Conservation (phyloP, 2,888 invertebrate species). For the Ischnura elegans region DNA sequence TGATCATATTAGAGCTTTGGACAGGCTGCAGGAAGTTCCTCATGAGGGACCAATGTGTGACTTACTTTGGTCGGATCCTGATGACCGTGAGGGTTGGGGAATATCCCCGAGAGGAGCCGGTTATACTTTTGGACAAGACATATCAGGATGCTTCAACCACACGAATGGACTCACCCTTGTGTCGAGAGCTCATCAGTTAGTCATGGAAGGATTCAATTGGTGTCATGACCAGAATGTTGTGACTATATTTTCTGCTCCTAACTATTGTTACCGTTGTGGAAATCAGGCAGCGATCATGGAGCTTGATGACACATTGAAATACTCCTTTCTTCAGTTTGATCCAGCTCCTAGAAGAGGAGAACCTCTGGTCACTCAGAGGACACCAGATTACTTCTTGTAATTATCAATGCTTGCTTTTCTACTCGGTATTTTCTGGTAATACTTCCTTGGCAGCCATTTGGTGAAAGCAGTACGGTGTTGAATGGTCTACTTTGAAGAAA, state of each 20-base stretch:
- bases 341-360: conserved; percentile 45
- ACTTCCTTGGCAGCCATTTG: neutral
- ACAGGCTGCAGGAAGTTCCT: conserved; percentile 83
- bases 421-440: neutral
- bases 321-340: conserved; percentile 61
- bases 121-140: conserved; percentile 83
- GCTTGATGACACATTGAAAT: conserved; percentile 76
- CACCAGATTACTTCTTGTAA: conserved; percentile 58
- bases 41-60: conserved; percentile 84
- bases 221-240: conserved; percentile 83
- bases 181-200: conserved; percentile 83
- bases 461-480: neutral
- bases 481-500: neutral
- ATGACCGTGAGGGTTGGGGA: conserved; percentile 78
- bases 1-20: conserved; percentile 83
- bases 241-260: conserved; percentile 84
- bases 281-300: conserved; percentile 84
- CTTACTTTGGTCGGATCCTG: conserved; percentile 84
- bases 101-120: conserved; percentile 84
- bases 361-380: conserved; percentile 38
- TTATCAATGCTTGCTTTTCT: neutral
- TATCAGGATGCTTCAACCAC: conserved; percentile 81
- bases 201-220: conserved; percentile 85
- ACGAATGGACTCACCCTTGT: conserved; percentile 82
- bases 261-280: conserved; percentile 84